Evolutionary conservation across 92 coral and sea anemone genomes (phyloP), one percentile per base, ranked within the genome.

Genomic region (Metridium senile): DNA sequence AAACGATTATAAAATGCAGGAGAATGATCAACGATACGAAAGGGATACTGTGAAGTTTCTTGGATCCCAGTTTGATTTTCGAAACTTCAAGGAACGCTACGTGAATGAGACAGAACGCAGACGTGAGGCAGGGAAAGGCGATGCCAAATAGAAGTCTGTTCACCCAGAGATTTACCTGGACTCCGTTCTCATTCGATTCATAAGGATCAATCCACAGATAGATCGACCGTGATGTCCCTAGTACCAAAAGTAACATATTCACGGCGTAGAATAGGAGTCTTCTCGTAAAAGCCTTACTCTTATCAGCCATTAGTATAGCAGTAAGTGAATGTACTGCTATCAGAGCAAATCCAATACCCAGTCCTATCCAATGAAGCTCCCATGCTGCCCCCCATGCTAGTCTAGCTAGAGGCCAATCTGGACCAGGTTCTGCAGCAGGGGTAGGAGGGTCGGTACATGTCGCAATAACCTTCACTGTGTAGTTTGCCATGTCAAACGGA

Each of bases 91-190:
- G 87, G 77, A 93, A 90, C 6, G 96, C 98, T 70, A 84, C 72
- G 59, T 88, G 96, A 59, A 93, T 81, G n/a, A 93, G 78, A 49
- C 93, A 87, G 66, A 89, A 93, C 29, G 93, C 95, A 18, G 98
- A 88, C 32, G 84, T 90, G 28, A 93, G 87, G 74, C 98, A 90
- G 1, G 98, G 98, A 74, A 90, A 93, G 23, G 93, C 96, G 34
- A 93, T 80, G 22, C 98, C 98, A 74, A 90, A 93, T 4, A 93
- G 84, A 11, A 88, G 77, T 63, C 96, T 71, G 11, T 68, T 68
- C 1, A 93, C 30, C 93, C 92, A 91, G 51, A 87, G 45, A 26
- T 91, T 89, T 28, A 86, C 85, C 19, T 78, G 56, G 1, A 68
- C 43, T 3, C 77, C 76, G 54, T 93, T 84, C 51, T 89, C 82